Percentiles rank a stretch among this genome's conserved stretches.
These are phyloP conservation scores for Acanthurus lineatus DNA, from an alignment of 2,797 vertebrate species.

Conservation along the genomic window DNA sequence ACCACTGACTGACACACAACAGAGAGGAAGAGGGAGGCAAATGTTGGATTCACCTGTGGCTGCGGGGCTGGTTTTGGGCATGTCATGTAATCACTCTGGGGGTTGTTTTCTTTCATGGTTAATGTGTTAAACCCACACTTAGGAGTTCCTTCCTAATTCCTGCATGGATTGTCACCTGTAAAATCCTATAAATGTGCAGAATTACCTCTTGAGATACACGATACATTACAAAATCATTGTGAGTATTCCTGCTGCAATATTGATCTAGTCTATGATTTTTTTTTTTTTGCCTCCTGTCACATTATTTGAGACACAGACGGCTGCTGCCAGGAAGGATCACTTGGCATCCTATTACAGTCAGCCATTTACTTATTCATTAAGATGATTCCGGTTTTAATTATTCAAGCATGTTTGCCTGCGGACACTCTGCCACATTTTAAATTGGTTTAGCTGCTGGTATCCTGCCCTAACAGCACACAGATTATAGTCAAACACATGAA, in stretches of 20 bases:
- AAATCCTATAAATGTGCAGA: slow-evolving; percentile 11
- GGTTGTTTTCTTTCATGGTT: slow-evolving; percentile 30
- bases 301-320: slow-evolving; percentile 53
- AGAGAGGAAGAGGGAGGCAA: slow-evolving; percentile 68
- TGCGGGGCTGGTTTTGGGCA: slow-evolving; percentile 14
- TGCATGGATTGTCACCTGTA: slow-evolving; percentile 12
- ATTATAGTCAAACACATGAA: slow-evolving; percentile 3
- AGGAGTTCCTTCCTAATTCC: slow-evolving; percentile 11
- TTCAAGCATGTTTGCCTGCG: slow-evolving; percentile 77
- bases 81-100: slow-evolving; percentile 27
- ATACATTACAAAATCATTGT: not conserved
- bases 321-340: slow-evolving; percentile 76
- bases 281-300: slow-evolving; percentile 44
- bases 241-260: slow-evolving; percentile 29
- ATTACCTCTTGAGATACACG: slow-evolving; percentile 3
- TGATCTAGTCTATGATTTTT: slow-evolving; percentile 20
- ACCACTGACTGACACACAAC: slow-evolving; percentile 79
- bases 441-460: slow-evolving; percentile 16
- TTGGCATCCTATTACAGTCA: slow-evolving; percentile 78
- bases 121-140: slow-evolving; percentile 20
- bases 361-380: slow-evolving; percentile 85
- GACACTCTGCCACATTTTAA: slow-evolving; percentile 38
- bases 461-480: not conserved
- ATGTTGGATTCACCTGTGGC: slow-evolving; percentile 68
- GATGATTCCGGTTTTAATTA: slow-evolving; percentile 85